Base-by-base conservation (phyloP, 2,797 vertebrate species). In the Dryobates pubescens region DNA sequence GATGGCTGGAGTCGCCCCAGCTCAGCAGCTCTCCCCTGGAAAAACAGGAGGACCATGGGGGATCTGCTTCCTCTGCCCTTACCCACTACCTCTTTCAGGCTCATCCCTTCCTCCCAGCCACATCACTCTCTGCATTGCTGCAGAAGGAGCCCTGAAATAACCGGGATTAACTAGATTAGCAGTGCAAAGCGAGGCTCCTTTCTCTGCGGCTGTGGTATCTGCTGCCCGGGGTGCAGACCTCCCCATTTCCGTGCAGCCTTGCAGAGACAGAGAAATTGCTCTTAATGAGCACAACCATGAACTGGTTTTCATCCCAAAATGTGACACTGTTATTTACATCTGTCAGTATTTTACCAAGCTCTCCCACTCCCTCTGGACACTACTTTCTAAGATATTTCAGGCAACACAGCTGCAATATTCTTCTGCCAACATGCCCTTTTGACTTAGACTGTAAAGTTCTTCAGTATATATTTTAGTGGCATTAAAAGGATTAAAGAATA, bases 311-410 rank as follows among this genome's bases (percentile, higher is more conserved):
- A 72, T 93, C 80, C 86, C 83, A 61, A 88, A 86, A 91, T 86
- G 86, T 92, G 92, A 93, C 89, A 57, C 58, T 80, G 65, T 90
- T 96, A 90, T 93, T 96, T 95, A 90, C 89, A 85, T 94, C 86
- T 94, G 77, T 83, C 93, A 89, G 89, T 86, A 59, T 93, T 94
- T 86, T 86, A 64, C 77, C 1, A 4, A 70, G 58, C 56, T 74
- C 29, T 90, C 82, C 54, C 0, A 3, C 63, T 95, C 86, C 83
- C 75, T 45, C 13, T 72, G 53, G 94, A 90, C 29, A 1, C 56
- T 30, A 22, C 85, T 69, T 93, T 93, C 82, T 72, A 67, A 91
- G 77, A 82, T 20, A 56, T 91, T 65, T 89, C 91, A 82, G 59
- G 54, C 70, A 75, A 82, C 1, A 16, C 90, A 93, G 80, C 89